Evolutionary conservation across 2,113 vertebrate species (phyloP), one percentile per base, ranked within the genome.

Genomic region (Ceyx melanurus): DNA sequence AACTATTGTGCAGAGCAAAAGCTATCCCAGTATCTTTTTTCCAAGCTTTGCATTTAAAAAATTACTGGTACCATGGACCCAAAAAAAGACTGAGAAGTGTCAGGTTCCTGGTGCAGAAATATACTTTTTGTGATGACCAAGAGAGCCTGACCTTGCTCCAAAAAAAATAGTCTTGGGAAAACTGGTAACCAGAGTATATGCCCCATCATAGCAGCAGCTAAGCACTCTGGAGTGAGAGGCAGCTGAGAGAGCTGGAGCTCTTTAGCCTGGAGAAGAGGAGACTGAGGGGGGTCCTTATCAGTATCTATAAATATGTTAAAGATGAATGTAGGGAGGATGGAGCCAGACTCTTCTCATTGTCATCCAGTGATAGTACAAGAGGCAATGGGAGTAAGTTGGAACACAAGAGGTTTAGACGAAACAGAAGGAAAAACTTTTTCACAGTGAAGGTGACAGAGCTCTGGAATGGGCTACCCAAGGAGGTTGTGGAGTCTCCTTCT

Each of bases 111-210:
- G 19, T 54, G 60, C 13, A 10, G 13, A 7, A 70, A 73, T 23
- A 5, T 3, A 0, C 13, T 13, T 64, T 88, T 67, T 88, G 22
- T n/a, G 43, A 61, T 72, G 61, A 66, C 28, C 0, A 4, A 76
- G 15, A 5, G 16, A 84, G 42, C n/a, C 29, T 81, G 51, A 71
- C 37, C 20, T 56, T 56, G 13, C 29, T 79, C 22, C 53, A 28
- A 77, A 81, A 33, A 42, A 11, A 0, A 0, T 29, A 50, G 15
- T 46, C 15, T 79, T 56, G 17, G 33, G 53, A 89, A 10, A 53
- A 45, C 0, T 6, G 10, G 13, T 18, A 61, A 40, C 8, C 13
- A 21, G 11, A 68, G 42, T 16, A 26, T 0, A 0, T 42, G 45
- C 13, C 53, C 48, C 25, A 18, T 48, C 0, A 0, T 2, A 37